Evolutionary conservation across 2,797 vertebrate species (phyloP), one percentile per base, ranked within the genome.

Genomic region (Vipera latastei): DNA sequence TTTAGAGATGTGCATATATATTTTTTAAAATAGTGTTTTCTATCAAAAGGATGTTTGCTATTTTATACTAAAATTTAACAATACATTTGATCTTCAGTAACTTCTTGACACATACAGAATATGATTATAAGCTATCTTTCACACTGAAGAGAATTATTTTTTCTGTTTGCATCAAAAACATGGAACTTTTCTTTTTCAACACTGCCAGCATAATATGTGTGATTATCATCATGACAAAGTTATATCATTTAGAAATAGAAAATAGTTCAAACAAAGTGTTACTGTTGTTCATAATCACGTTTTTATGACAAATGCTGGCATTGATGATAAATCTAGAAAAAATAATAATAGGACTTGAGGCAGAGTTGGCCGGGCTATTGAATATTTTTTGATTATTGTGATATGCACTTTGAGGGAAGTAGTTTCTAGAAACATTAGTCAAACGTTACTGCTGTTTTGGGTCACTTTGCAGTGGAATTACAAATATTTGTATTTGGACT

Each of bases 391-490:
- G 94, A 94, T 94, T 95, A 93, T 92, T 95, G 65, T 92, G 96
- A 96, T 95, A 95, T 91, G 90, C 88, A 92, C 91, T 91, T 95
- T 87, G 95, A 95, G 94, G 94, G 94, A 96, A 94, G 93, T 96
- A 28, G 22, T 95, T 94, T 95, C 91, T 95, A 92, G 90, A 94
- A 96, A 97, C 95, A 96, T 93, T 96, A 94, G 60, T 38, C 89
- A 90, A 89, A 94, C 96, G 95, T 78, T 97, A 91, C 51, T 96
- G 94, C 94, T 95, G 93, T 93, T 95, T 95, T 96, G 93, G 93
- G 73, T 93, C 94, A 91, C 48, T 89, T 95, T 96, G 94, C 96
- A 96, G 28, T 96, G 90, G 93, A 96, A 96, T 96, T 96, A 94
- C 93, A 13, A 60, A 44, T 48, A 26, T 28, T 55, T 56, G 9